These are phyloP conservation scores for Choloepus hoffmanni DNA, from an alignment of 2,113 vertebrate genomes.

Conservation along the genomic window DNA sequence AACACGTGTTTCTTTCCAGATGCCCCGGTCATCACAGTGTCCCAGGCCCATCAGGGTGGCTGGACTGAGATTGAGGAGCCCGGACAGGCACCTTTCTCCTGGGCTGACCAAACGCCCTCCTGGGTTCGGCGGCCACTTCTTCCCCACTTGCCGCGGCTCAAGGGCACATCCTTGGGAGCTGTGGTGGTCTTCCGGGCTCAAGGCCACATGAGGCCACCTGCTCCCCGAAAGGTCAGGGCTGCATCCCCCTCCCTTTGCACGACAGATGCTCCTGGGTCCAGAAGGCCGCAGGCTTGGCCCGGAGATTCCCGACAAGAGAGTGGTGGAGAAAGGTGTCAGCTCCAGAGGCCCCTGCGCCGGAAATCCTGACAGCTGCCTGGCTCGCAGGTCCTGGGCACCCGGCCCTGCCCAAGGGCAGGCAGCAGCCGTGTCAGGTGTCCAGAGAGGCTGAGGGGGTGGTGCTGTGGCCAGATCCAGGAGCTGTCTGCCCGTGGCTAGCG, in stretches of 20 bases:
- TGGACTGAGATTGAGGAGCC: not conserved
- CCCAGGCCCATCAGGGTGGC: not conserved
- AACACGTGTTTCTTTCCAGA: not conserved
- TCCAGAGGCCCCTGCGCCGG: constrained; percentile 39
- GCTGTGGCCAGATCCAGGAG: constrained; percentile 30
- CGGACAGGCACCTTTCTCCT: not conserved
- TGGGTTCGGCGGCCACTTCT: not conserved
- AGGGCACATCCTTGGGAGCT: not conserved
- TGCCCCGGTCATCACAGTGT: not conserved
- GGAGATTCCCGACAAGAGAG: constrained; percentile 62
- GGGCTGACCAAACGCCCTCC: not conserved
- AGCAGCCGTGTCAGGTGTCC: constrained; percentile 69
- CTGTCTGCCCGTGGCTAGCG: constrained; percentile 47
- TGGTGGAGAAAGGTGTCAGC: constrained; percentile 31
- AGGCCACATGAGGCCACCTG: constrained; percentile 47
- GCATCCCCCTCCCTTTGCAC: not conserved
- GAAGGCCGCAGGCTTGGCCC: constrained; percentile 28
- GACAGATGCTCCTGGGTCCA: constrained; percentile 55
- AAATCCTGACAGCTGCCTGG: constrained; percentile 77
- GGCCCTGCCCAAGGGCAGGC: constrained; percentile 68
- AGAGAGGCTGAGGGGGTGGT: constrained; percentile 23
- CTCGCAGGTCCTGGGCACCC: constrained; percentile 21
- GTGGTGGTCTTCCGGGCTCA: not conserved
- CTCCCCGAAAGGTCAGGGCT: not conserved
- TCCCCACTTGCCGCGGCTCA: not conserved